Conservation (phyloP, 1,140 invertebrate genomes). For the Belonocnema kinseyi region DNA sequence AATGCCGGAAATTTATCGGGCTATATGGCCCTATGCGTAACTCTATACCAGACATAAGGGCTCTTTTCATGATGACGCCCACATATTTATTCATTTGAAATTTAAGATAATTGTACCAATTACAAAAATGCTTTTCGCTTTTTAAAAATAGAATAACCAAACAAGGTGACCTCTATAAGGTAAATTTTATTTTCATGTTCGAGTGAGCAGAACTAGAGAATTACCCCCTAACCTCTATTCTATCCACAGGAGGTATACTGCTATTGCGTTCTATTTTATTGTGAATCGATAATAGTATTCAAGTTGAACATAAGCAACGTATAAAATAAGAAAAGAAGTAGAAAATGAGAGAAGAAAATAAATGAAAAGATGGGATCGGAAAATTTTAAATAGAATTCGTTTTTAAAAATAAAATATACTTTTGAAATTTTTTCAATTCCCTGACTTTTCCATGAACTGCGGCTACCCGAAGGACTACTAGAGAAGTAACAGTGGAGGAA, state of each 20-base stretch:
- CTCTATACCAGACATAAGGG: too few species aligned
- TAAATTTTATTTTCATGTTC: neutral
- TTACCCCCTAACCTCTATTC: neutral
- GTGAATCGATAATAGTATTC: neutral
- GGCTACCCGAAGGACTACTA: too few species aligned
- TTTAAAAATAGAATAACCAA: neutral
- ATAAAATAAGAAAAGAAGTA: neutral
- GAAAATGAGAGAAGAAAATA: neutral
- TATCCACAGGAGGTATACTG: neutral
- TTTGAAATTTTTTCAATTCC: too few species aligned
- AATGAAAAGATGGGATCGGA: neutral
- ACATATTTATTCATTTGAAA: too few species aligned
- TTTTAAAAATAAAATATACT: too few species aligned
- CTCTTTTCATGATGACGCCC: too few species aligned
- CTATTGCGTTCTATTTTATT: neutral
- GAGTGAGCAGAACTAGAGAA: neutral
- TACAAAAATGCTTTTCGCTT: neutral
- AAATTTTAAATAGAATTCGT: neutral
- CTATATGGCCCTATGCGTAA: too few species aligned
- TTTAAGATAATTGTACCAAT: neutral
- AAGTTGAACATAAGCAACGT: neutral
- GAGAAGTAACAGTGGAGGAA: neutral
- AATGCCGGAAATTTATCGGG: too few species aligned
- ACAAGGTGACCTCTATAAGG: neutral
- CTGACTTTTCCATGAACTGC: too few species aligned